Percentiles rank a stretch among this genome's conserved stretches.
Evolutionary conservation across 1,140 invertebrate genomes (phyloP).

Genomic region (Pectinophora gossypiella): DNA sequence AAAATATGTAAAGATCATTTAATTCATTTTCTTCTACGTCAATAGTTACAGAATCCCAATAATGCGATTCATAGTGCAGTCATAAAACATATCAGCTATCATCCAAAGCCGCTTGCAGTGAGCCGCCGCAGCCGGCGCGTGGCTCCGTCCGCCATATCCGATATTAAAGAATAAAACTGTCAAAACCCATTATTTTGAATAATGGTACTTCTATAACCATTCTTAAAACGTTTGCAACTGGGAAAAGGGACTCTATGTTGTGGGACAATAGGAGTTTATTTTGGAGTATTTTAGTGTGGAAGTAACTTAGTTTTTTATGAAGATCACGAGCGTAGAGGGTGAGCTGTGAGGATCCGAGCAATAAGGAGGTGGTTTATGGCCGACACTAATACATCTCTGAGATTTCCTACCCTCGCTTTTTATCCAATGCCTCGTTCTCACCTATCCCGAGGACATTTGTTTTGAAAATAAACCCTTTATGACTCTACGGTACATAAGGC

Average conservation of each 20-base stretch:
- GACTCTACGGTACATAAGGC: too few species aligned
- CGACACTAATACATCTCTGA: too few species aligned
- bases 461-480: too few species aligned
- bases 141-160: not conserved
- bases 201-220: constrained; percentile 21
- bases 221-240: constrained; percentile 5
- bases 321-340: constrained; percentile 27
- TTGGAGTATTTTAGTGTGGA: not conserved
- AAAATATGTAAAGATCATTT: too few species aligned
- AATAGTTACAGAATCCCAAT: too few species aligned
- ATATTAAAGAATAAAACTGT: constrained; percentile 59
- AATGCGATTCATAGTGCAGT: too few species aligned
- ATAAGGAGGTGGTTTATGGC: constrained; percentile 14
- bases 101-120: not conserved
- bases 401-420: too few species aligned
- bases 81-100: too few species aligned
- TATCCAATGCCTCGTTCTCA: too few species aligned
- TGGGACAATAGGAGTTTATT: not conserved
- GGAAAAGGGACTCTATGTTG: not conserved
- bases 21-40: too few species aligned
- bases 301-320: constrained; percentile 30
- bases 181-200: constrained; percentile 57
- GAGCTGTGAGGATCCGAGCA: constrained; percentile 22
- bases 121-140: not conserved
- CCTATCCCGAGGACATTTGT: too few species aligned